phyloP scores from a whole-genome alignment of 2,797 vertebrate genomes.

The Macrochelys suwanniensis region DNA sequence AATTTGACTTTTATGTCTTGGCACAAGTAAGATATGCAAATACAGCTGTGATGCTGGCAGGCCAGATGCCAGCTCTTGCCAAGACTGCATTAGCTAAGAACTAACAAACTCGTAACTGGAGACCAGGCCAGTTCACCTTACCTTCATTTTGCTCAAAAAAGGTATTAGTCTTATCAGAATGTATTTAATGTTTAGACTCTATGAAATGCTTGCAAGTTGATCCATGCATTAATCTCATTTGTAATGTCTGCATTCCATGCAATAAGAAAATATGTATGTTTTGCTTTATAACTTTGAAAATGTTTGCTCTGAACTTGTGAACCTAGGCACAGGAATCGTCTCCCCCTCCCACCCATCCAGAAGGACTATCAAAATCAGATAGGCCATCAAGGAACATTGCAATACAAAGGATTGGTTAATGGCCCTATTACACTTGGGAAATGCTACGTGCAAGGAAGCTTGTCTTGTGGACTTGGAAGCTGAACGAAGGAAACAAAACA shows the following conservation, averaged over 20 bases:
- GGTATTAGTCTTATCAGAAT: neutral
- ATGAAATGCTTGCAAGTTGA: neutral
- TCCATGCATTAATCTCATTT: neutral
- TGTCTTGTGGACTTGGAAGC: neutral
- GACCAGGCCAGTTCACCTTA: neutral
- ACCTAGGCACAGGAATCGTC: neutral
- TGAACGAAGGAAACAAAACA: neutral
- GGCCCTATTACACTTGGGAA: neutral
- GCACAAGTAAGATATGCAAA: conserved; percentile 61
- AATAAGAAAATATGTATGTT: neutral
- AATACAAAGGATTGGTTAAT: neutral
- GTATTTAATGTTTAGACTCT: neutral
- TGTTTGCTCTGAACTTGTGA: neutral
- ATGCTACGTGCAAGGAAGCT: neutral
- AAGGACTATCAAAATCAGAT: neutral
- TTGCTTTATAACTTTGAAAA: neutral
- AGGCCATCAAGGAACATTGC: neutral
- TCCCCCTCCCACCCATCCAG: neutral
- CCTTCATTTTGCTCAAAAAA: neutral
- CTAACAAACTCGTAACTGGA: neutral
- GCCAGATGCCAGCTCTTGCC: neutral
- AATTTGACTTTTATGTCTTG: conserved; percentile 22
- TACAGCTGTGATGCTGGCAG: neutral
- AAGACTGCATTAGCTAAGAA: neutral
- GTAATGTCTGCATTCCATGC: neutral